Base-by-base conservation (phyloP, 2,797 vertebrate species). In the Phrynocephalus vlangalii region DNA sequence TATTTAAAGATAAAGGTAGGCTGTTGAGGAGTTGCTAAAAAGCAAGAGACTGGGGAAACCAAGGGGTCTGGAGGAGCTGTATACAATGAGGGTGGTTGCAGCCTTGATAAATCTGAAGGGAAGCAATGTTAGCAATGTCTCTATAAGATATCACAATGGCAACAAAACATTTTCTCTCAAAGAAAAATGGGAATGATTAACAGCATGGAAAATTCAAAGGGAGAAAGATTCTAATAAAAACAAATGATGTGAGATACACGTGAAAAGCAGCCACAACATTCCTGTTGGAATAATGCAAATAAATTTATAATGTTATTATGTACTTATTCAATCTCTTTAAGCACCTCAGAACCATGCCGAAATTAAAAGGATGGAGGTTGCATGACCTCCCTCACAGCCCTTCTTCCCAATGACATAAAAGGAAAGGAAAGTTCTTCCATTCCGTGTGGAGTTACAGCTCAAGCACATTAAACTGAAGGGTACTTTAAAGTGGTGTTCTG, bases 1-100 rank as follows among this genome's bases (percentile, higher is more conserved):
- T 95, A 76, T 94, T 93, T 88, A 87, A 92, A 96, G 93, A 96
- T 95, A 96, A 94, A 96, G 83, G 79, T 78, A 87, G 30, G 44
- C 87, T 86, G 82, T 89, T 87, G 93, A 95, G 94, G 92, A 94
- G 92, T 90, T 91, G 22, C 88, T 92, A 68, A 91, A 50, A 84
- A 82, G 89, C 91, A 77, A 90, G 93, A 94, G 85, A 78, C 92
- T 94, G 91, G 79, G 79, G 89, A 89, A 92, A 91, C 0, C 0
- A 79, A 87, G 86, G 83, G 48, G 44, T 15, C 76, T 60, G 50
- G 75, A 33, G 20, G 83, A 48, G 82, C 72, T 85, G 26, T 24
- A 20, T 24, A 28, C 68, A 83, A 10, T 67, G 44, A 63, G 28
- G 56, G 48, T 85, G 30, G 82, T 88, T 90, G 83, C 87, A 85